A percentile compares a stretch with the other conserved stretches of the same genome.
These are phyloP conservation scores for Haliaeetus leucogaster DNA, from an alignment of 2,113 vertebrate genomes.

Conservation along the genomic window DNA sequence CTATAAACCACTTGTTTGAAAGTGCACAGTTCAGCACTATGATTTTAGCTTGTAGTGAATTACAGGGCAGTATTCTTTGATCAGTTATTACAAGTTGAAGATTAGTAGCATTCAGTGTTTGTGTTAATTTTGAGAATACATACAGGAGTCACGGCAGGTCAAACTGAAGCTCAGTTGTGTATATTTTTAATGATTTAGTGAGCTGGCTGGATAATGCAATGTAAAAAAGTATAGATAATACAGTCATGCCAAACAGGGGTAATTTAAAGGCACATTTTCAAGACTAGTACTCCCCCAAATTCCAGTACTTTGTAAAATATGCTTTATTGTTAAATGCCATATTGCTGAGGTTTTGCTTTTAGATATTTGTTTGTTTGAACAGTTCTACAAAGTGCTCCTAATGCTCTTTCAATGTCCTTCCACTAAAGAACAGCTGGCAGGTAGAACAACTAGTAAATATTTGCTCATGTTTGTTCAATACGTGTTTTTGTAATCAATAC, in stretches of 20 bases:
- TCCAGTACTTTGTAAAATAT: background rate
- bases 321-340: background rate
- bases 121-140: conserved; percentile 56
- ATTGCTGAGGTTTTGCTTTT: background rate
- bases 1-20: conserved; percentile 46
- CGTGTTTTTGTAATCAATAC: background rate
- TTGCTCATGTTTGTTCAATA: background rate
- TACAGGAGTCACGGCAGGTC: conserved; percentile 38
- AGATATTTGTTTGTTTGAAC: background rate
- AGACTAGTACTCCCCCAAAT: background rate
- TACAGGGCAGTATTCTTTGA: conserved; percentile 50
- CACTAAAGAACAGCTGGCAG: background rate
- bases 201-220: background rate
- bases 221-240: background rate
- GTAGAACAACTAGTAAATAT: background rate
- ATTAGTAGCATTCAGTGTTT: conserved; percentile 8
- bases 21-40: conserved; percentile 18
- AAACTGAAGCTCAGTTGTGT: conserved; percentile 5
- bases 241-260: background rate
- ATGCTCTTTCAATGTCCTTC: background rate
- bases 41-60: conserved; percentile 45
- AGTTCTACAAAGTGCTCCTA: background rate
- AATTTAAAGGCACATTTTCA: background rate
- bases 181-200: conserved; percentile 46
- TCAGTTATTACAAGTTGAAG: conserved; percentile 44